A percentile compares a stretch with the other conserved stretches of the same genome.
Evolutionary conservation across 2,113 vertebrate genomes (phyloP).

Genomic region (Todiramphus chloris): DNA sequence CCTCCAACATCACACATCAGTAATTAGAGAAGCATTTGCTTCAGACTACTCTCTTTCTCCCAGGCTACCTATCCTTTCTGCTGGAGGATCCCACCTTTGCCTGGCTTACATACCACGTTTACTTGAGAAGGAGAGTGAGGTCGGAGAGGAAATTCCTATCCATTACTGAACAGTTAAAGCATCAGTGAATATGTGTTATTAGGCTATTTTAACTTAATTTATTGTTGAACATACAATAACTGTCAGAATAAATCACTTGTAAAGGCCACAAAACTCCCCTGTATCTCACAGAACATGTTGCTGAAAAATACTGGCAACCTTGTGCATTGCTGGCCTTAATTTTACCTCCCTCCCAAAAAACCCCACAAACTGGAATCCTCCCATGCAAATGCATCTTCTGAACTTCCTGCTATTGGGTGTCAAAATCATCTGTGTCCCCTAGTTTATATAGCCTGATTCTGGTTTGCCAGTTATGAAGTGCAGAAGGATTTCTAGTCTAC

Average conservation of each 20-base stretch:
- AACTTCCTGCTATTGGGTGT: not conserved
- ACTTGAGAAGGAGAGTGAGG: slow-evolving; percentile 2
- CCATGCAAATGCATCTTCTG: not conserved
- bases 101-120: not conserved
- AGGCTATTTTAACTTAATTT: slow-evolving; percentile 56
- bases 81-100: not conserved
- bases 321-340: not conserved
- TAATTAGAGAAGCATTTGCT: slow-evolving; percentile 9
- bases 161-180: slow-evolving; percentile 44
- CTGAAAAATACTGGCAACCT: not conserved
- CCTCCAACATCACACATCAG: not conserved
- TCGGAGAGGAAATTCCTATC: not conserved
- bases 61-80: not conserved
- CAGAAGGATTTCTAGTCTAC: not conserved
- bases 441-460: not conserved
- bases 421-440: not conserved
- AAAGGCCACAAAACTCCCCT: slow-evolving; percentile 45
- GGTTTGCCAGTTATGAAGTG: not conserved
- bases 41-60: not conserved
- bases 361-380: not conserved
- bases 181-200: slow-evolving; percentile 47
- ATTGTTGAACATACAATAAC: slow-evolving; percentile 51
- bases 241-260: slow-evolving; percentile 22
- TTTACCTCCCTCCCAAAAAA: not conserved
- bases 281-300: not conserved